Conservation (phyloP, 2,797 vertebrate species). For the Gallirallus australis region DNA sequence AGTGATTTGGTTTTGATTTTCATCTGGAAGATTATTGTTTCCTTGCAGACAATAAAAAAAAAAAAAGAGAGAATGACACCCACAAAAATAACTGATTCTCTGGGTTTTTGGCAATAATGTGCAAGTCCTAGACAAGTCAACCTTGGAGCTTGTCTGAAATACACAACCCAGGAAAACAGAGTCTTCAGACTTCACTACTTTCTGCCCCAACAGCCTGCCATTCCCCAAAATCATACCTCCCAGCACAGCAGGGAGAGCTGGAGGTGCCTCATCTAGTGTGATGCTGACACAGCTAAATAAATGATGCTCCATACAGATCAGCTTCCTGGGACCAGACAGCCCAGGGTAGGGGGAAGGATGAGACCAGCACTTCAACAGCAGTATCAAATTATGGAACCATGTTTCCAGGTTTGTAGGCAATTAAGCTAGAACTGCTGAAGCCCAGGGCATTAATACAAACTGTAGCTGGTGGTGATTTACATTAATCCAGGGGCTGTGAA, state of each 20-base stretch:
- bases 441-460: neutral
- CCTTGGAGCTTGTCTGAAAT: neutral
- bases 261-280: accelerated
- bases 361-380: neutral
- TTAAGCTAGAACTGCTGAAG: neutral
- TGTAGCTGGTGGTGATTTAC: neutral
- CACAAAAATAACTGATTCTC: neutral
- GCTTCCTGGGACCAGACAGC: accelerated
- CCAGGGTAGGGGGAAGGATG: neutral
- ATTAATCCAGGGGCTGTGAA: neutral
- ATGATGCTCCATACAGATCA: neutral
- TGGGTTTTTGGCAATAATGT: neutral
- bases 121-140: neutral
- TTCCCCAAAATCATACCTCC: neutral
- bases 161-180: neutral
- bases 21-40: neutral
- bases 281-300: neutral
- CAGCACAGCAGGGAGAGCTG: neutral
- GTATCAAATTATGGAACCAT: neutral
- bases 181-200: neutral
- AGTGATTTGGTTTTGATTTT: neutral
- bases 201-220: neutral
- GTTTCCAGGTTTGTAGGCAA: neutral
- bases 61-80: neutral
- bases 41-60: neutral